Evolutionary conservation across 2,888 invertebrate genomes (phyloP).

Genomic region (Scaptomyza cyrtandrae): DNA sequence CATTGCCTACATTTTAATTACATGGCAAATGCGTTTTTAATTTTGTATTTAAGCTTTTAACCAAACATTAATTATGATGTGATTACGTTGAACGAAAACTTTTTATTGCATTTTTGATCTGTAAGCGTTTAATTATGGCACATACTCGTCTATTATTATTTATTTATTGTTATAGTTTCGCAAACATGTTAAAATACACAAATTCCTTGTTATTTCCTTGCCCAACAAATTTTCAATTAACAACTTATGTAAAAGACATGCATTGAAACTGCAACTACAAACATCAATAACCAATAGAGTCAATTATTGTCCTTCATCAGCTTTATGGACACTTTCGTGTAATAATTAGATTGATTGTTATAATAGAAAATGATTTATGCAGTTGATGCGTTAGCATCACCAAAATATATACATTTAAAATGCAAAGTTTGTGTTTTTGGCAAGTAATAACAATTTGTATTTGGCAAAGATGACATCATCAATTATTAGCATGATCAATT

Average conservation of each 20-base stretch:
- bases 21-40: slow-evolving; percentile 25
- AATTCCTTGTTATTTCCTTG: no score
- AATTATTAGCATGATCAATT: slow-evolving; percentile 52
- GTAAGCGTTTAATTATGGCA: no score
- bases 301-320: background rate
- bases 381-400: no score
- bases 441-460: slow-evolving; percentile 8
- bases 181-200: no score
- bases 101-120: background rate
- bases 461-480: slow-evolving; percentile 35
- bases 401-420: no score
- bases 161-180: no score
- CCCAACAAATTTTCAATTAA: no score
- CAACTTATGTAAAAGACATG: background rate
- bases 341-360: slow-evolving; percentile 38
- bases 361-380: slow-evolving; percentile 10
- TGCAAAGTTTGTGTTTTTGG: no score
- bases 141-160: no score
- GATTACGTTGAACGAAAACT: slow-evolving; percentile 11
- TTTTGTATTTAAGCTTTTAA: slow-evolving; percentile 24
- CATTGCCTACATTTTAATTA: slow-evolving; percentile 42
- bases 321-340: background rate
- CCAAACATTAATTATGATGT: slow-evolving; percentile 32
- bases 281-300: background rate
- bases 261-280: no score